Percentiles rank a stretch among this genome's conserved stretches.
Evolutionary conservation across 2,888 invertebrate genomes (phyloP).

Genomic region (Cepaea hortensis): DNA sequence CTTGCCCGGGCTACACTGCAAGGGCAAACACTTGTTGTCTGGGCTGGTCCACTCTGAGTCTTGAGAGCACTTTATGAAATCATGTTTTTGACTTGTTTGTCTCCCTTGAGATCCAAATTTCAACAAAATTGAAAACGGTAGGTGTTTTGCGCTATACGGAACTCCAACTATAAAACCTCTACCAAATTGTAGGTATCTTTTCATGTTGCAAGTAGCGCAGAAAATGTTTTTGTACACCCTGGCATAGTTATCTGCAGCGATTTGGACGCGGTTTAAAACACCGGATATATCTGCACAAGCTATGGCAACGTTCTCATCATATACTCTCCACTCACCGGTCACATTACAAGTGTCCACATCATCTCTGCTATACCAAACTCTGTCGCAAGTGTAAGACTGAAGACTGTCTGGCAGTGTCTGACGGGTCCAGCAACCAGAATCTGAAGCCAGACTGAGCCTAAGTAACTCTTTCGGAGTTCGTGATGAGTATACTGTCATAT

Average conservation of each 20-base stretch:
- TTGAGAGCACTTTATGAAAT: background rate
- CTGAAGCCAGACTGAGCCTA: background rate
- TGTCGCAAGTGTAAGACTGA: background rate
- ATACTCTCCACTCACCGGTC: background rate
- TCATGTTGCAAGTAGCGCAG: constrained; percentile 31
- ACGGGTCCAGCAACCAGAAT: background rate
- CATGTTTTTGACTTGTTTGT: no score
- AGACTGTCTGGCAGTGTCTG: background rate
- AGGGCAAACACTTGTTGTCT: constrained; percentile 11
- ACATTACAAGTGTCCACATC: constrained; percentile 29
- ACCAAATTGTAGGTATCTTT: background rate
- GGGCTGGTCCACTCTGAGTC: background rate
- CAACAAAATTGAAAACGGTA: constrained; percentile 11
- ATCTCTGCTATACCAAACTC: background rate
- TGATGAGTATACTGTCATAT: constrained; percentile 17
- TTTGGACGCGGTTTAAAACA: background rate
- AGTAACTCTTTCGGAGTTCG: background rate
- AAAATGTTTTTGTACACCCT: constrained; percentile 21
- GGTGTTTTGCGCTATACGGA: background rate
- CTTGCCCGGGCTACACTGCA: constrained; percentile 36
- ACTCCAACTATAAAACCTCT: background rate
- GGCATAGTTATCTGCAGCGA: background rate
- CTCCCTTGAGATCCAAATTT: background rate
- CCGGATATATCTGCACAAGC: background rate
- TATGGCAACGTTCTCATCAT: constrained; percentile 18